Conservation (phyloP, 2,797 vertebrate genomes). For the Chelon labrosus region DNA sequence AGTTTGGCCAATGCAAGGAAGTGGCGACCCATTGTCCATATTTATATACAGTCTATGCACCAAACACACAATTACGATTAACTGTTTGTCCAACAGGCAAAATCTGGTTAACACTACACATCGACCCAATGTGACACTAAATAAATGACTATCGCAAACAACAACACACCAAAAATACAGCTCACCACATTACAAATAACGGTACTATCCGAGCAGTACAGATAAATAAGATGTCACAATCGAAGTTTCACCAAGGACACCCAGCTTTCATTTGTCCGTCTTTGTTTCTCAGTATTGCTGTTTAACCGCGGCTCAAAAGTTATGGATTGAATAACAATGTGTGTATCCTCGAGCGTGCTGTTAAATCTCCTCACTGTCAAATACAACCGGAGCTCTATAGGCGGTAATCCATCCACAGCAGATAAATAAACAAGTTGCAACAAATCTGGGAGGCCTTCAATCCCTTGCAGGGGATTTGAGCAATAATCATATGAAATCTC, state of each 20-base stretch:
- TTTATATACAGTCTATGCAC: neutral
- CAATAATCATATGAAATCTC: conserved; percentile 4
- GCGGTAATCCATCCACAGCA: conserved; percentile 11
- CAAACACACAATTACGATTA: conserved; percentile 7
- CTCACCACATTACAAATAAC: conserved; percentile 1
- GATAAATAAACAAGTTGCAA: conserved; percentile 17
- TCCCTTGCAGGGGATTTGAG: conserved; percentile 15
- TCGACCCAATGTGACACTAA: neutral
- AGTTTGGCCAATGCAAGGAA: neutral
- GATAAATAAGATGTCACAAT: too few species aligned
- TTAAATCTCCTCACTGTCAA: conserved; percentile 43
- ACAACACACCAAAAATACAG: neutral
- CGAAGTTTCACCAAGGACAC: conserved; percentile 12
- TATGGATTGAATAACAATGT: conserved; percentile 44
- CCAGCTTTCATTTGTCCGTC: conserved; percentile 27
- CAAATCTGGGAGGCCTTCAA: conserved; percentile 10
- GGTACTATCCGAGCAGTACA: too few species aligned
- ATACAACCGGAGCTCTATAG: conserved; percentile 33
- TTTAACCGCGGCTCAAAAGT: conserved; percentile 39
- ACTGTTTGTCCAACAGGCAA: conserved; percentile 2
- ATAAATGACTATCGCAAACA: neutral
- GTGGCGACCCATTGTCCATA: too few species aligned
- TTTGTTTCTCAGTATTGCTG: conserved; percentile 22
- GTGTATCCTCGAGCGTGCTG: conserved; percentile 39
- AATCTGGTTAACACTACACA: neutral